Evolutionary conservation across 2,113 vertebrate species (phyloP), one percentile per base, ranked within the genome.

Genomic region (Mormyrus iriodes): DNA sequence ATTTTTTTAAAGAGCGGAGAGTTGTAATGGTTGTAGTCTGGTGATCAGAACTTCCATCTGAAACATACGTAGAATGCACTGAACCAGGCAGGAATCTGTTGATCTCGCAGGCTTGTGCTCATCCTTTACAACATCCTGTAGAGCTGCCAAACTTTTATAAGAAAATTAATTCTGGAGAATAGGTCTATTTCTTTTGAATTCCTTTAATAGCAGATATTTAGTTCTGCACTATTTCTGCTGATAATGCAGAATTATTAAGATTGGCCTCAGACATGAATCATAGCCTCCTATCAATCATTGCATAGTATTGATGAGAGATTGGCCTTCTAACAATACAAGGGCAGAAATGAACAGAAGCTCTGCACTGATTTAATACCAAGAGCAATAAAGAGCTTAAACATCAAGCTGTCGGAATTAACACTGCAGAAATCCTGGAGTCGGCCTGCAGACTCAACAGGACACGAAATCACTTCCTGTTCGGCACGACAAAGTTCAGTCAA

Each of bases 1-100:
- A 90, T 76, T 91, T 90, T 88, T 88, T 31, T 90, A 94, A 92
- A 92, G 88, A 91, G 89, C 88, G 79, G 90, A 93, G 90, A 73
- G 53, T 19, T 84, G n/a, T n/a, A 3, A 44, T n/a, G 65, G 55
- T 44, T 42, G 35, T 31, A 79, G 58, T 61, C 52, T 73, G 21
- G 51, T 24, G 52, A 48, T 87, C 53, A 39, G 88, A 88, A 90
- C 69, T 73, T 89, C 58, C 49, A 82, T 19, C 42, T 83, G 48
- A 19, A 61, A n/a, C 19, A 42, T 53, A 53, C 4, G 51, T 61
- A 10, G 49, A 49, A 31, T 53, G 9, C 42, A 48, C 13, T 51
- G 53, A 35, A 46, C 39, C 83, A 90, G 35, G 49, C 27, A 35
- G 5, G n/a, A 76, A 79, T 9, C 13, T 4, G 24, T 53, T 65